Evolutionary conservation across 2,113 vertebrate genomes (phyloP).

Genomic region (Galbula dea): DNA sequence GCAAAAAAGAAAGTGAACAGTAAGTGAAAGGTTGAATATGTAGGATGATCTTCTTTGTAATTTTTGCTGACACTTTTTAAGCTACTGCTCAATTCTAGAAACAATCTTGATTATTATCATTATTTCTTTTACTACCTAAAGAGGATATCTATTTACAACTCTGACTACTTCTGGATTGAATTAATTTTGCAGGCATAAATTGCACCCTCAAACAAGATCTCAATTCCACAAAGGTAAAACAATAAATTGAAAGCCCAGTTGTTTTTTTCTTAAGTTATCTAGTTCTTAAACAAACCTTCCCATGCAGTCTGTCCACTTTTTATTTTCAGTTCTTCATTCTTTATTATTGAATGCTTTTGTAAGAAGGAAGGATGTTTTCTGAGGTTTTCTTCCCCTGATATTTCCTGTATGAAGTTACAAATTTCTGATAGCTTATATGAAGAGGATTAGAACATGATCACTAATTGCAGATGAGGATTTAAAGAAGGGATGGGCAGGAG

Average conservation of each 20-base stretch:
- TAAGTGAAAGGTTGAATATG: neutral
- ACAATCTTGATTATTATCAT: neutral
- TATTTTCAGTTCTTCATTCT: neutral
- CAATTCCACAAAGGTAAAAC: neutral
- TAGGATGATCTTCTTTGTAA: neutral
- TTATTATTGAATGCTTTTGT: neutral
- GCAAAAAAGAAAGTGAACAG: neutral
- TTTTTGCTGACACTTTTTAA: neutral
- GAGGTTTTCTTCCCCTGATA: neutral
- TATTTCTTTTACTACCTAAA: neutral
- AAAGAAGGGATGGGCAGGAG: neutral
- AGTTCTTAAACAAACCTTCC: neutral
- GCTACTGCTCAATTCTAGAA: neutral
- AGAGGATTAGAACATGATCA: slow-evolving; percentile 11
- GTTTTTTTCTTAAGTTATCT: neutral
- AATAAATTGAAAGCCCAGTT: neutral
- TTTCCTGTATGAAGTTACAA: neutral
- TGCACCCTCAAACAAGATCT: neutral
- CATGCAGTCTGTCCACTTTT: neutral
- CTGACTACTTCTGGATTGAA: neutral
- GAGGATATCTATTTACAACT: neutral
- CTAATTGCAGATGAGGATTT: slow-evolving; percentile 14
- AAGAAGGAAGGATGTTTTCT: neutral
- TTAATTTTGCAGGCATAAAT: neutral
- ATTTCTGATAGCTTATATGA: neutral